phyloP scores from a whole-genome alignment of 2,113 vertebrate genomes.

The Vicugna pacos region DNA sequence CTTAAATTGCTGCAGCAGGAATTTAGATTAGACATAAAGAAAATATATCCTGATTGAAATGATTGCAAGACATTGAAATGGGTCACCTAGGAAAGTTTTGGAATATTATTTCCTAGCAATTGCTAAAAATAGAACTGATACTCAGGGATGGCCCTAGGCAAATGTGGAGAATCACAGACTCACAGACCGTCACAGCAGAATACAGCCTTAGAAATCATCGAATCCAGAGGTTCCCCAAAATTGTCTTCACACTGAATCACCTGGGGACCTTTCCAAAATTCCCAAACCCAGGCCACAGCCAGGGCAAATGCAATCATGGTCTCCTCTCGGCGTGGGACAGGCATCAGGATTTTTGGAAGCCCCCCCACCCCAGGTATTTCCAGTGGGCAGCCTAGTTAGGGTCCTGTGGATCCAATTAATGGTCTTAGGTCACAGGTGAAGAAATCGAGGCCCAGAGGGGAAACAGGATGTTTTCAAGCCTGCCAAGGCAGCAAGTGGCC shows the following conservation, averaged over 20 bases:
- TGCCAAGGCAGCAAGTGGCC: not conserved
- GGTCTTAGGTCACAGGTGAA: not conserved
- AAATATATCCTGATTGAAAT: slow-evolving; percentile 66
- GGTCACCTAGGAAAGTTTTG: slow-evolving; percentile 40
- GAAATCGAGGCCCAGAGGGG: not conserved
- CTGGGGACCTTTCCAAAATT: not conserved
- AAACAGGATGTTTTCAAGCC: not conserved
- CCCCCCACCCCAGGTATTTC: not conserved
- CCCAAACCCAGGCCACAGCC: not conserved
- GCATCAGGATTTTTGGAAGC: not conserved
- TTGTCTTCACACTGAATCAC: not conserved
- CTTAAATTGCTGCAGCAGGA: slow-evolving; percentile 22
- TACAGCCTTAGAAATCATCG: not conserved
- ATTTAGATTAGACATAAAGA: slow-evolving; percentile 53
- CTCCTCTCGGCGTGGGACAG: not conserved
- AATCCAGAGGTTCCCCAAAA: slow-evolving; percentile 8
- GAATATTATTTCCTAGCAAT: slow-evolving; percentile 40
- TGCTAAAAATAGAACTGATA: slow-evolving; percentile 60
- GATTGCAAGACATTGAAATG: slow-evolving; percentile 42
- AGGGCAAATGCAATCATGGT: not conserved
- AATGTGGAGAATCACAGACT: not conserved
- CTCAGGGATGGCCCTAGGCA: not conserved
- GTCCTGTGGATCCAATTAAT: not conserved
- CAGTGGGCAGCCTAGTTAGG: not conserved
- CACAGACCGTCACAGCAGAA: not conserved